phyloP scores from a whole-genome alignment of 2,888 invertebrate genomes.

The Acanthosepion lycidas region DNA sequence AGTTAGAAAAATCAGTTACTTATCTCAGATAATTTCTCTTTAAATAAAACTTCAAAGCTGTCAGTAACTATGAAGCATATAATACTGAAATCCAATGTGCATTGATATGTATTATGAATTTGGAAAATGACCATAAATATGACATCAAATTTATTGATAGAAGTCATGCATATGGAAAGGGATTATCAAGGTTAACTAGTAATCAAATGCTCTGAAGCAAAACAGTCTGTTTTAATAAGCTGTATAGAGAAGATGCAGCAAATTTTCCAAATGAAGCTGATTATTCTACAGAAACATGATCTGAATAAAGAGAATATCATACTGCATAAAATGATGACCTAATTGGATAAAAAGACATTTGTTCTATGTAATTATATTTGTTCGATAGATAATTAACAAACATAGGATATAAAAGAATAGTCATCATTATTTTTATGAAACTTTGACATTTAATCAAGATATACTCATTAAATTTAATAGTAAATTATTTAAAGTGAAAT shows the following conservation, averaged over 20 bases:
- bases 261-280: no score
- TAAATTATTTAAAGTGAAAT: no score
- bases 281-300: no score
- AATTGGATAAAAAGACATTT: no score
- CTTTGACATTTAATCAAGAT: no score
- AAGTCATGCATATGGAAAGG: not conserved
- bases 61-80: not conserved
- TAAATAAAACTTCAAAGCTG: not conserved
- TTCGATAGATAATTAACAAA: no score
- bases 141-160: not conserved
- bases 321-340: no score
- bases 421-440: no score
- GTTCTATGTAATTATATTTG: no score
- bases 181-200: not conserved
- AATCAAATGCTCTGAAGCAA: not conserved
- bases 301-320: no score
- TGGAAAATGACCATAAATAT: slow-evolving; percentile 33
- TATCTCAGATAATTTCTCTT: not conserved
- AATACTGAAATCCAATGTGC: not conserved
- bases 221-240: slow-evolving; percentile 9
- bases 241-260: not conserved
- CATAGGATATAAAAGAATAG: no score
- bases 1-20: not conserved
- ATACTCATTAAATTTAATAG: no score
- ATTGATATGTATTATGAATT: slow-evolving; percentile 6